Evolutionary conservation across 2,797 vertebrate species (phyloP), one percentile per base, ranked within the genome.

Genomic region (Chrosomus eos): DNA sequence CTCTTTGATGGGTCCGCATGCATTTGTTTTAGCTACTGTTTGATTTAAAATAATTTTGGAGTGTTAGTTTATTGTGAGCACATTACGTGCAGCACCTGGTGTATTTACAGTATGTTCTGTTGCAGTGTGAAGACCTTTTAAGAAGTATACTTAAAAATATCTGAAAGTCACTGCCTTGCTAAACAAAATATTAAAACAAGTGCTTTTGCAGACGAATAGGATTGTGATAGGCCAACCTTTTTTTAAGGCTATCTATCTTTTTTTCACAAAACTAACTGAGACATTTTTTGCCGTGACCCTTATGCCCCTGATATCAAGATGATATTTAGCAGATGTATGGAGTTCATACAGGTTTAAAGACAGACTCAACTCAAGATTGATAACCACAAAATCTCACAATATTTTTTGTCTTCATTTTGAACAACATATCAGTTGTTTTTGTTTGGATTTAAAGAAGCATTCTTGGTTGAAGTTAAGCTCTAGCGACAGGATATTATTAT

Each of bases 1-100:
- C 21, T 33, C 85, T 91, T 92, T 91, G 86, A 93, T 77, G 71
- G 80, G 77, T 21, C 4, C 36, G 48, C 74, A 51, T 78, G 9
- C 48, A 21, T 66, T 72, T 28, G 73, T 84, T 85, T 64, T 38
- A 70, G 26, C 45, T 75, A 18, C 19, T 48, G 33, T 55, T 60
- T 66, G 70, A 70, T 77, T 67, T 36, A 28, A 45, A 36, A 60
- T 43, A 6, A 48, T 33, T 66, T 43, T 18, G 7, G 11, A 23
- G 60, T 21, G 66, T 66, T 66, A 8, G 26, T 7, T 64, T 31
- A 33, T 48, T 67, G 40, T 33, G 19, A 23, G 18, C 40, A 14
- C 10, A 31, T 64, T 40, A 48, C 13, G 7, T 66, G 76, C 48
- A 75, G 3, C 19, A 23, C 10, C 5, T 53, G 19, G 11, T 21